Evolutionary conservation across 2,888 invertebrate genomes (phyloP).

Genomic region (Morinoia aosen): DNA sequence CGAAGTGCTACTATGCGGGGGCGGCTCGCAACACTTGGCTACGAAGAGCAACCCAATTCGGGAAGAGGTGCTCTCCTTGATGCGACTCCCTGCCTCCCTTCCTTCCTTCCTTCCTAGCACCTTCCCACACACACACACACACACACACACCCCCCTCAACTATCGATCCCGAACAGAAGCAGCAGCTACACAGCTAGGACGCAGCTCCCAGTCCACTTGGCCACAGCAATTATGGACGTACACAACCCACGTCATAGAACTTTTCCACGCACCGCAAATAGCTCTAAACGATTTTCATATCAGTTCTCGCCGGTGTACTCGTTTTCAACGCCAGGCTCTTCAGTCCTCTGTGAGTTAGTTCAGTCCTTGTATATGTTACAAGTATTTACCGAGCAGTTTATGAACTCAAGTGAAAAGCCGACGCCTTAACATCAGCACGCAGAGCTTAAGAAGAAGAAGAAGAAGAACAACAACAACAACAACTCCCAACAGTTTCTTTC

Average conservation of each 20-base stretch:
- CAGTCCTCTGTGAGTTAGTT: no score
- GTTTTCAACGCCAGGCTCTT: no score
- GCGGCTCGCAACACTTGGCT: constrained; percentile 23
- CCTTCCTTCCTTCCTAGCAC: constrained; percentile 16
- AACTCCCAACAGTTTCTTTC: no score
- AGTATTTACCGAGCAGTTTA: no score
- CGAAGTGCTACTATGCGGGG: constrained; percentile 53
- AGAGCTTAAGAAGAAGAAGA: no score
- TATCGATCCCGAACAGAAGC: constrained; percentile 31
- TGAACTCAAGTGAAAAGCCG: no score
- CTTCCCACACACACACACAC: no score
- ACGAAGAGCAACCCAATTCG: constrained; percentile 30
- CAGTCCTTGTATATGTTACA: no score
- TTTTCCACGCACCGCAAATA: background rate
- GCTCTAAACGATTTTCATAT: background rate
- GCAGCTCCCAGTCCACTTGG: background rate
- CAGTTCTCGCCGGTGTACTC: no score
- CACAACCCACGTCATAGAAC: background rate
- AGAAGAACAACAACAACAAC: no score
- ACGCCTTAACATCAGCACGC: no score
- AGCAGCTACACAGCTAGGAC: background rate
- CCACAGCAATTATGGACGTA: background rate
- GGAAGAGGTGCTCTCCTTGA: constrained; percentile 44
- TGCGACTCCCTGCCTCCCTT: constrained; percentile 5
- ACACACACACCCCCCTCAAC: no score